These are phyloP conservation scores for Tetrao urogallus DNA, from an alignment of 2,113 vertebrate genomes.

Conservation along the genomic window DNA sequence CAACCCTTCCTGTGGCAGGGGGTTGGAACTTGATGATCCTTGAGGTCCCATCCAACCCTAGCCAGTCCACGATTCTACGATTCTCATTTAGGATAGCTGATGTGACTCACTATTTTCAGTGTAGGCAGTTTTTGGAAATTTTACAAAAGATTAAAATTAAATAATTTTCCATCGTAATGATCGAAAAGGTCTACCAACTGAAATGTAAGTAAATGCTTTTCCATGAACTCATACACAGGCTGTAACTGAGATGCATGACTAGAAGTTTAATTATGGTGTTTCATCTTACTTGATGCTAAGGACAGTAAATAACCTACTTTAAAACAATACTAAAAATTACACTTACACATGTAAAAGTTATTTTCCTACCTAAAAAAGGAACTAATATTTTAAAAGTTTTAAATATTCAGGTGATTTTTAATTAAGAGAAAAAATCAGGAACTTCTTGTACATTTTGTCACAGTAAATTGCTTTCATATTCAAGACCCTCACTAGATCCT, in stretches of 20 bases:
- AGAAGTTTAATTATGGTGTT: not conserved
- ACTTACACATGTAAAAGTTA: not conserved
- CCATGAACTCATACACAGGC: not conserved
- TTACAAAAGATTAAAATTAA: not conserved
- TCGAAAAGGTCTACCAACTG: not conserved
- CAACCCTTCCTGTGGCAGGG: too few species aligned
- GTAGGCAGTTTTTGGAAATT: not conserved
- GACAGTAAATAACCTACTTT: not conserved
- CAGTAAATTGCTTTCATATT: not conserved
- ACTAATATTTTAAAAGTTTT: not conserved
- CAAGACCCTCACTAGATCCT: not conserved
- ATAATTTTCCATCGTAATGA: fast-evolving
- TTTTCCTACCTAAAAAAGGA: not conserved
- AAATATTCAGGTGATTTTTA: not conserved
- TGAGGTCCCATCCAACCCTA: too few species aligned
- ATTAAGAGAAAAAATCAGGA: not conserved
- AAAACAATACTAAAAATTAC: not conserved
- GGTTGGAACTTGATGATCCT: too few species aligned
- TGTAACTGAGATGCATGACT: not conserved
- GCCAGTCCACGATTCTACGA: not conserved
- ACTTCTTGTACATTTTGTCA: not conserved
- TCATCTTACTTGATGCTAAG: not conserved
- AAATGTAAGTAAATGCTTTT: not conserved
- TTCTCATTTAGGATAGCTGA: not conserved
- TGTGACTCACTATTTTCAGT: not conserved